These are phyloP conservation scores for Hydrolagus affinis DNA, from an alignment of 2,113 vertebrate species.

Conservation along the genomic window DNA sequence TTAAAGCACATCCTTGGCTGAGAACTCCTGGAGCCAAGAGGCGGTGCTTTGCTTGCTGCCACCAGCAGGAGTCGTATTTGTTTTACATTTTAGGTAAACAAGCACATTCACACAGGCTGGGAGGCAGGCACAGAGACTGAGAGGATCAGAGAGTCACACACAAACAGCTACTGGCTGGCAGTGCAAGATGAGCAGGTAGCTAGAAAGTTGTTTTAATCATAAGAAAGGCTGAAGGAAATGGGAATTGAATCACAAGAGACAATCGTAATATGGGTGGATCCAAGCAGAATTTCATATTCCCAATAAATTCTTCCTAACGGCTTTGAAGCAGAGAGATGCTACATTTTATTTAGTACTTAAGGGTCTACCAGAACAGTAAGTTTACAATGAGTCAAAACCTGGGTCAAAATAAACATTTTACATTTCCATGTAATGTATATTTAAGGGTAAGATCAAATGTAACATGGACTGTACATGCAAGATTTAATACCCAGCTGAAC, in stretches of 20 bases:
- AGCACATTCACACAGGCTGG: background rate
- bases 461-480: no score
- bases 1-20: background rate
- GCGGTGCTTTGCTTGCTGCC: background rate
- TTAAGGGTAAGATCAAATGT: no score
- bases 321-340: background rate
- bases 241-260: no score
- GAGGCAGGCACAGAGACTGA: background rate
- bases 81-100: background rate
- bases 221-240: background rate
- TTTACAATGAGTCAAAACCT: background rate
- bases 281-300: background rate
- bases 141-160: no score
- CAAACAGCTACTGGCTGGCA: background rate
- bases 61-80: slow-evolving; percentile 26
- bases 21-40: background rate
- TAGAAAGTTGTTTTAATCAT: background rate
- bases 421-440: background rate
- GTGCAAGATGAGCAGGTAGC: background rate
- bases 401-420: background rate
- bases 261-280: background rate
- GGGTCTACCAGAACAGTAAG: background rate
- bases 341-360: background rate
- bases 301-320: background rate
- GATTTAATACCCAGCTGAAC: no score